phyloP scores from a whole-genome alignment of 2,113 vertebrate genomes.

The Oncorhynchus gorbuscha region DNA sequence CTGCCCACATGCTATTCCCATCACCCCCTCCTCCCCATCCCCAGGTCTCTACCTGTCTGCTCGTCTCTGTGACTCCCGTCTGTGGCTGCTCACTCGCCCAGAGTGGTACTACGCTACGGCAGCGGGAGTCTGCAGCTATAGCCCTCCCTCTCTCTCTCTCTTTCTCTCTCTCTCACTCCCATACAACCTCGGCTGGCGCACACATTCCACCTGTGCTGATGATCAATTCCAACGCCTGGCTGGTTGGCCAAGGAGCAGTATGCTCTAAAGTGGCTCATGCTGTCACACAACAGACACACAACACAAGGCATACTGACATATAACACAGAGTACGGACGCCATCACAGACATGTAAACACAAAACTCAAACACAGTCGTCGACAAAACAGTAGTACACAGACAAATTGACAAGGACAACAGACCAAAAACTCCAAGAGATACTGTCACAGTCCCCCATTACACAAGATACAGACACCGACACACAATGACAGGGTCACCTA shows the following conservation, averaged over 20 bases:
- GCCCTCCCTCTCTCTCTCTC: conserved; percentile 58
- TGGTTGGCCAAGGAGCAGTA: conserved; percentile 34
- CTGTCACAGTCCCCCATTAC: not conserved
- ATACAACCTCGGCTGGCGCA: not conserved
- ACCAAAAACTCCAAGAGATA: conserved; percentile 7
- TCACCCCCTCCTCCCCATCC: conserved; percentile 21
- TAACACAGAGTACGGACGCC: not conserved
- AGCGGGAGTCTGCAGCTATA: conserved; percentile 71
- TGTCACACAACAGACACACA: conserved; percentile 26
- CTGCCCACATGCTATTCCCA: conserved; percentile 31
- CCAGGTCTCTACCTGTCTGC: conserved; percentile 66
- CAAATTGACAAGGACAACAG: conserved; percentile 15
- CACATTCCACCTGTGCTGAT: conserved; percentile 52
- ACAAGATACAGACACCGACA: conserved; percentile 18
- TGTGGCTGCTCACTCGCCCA: conserved; percentile 65
- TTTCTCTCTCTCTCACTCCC: conserved; percentile 43
- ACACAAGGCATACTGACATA: not conserved
- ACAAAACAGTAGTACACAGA: not conserved
- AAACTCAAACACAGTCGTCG: not conserved
- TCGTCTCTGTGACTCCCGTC: conserved; percentile 64
- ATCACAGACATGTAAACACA: not conserved
- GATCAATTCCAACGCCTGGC: conserved; percentile 63
- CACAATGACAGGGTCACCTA: conserved; percentile 35
- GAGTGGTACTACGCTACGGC: conserved; percentile 61
- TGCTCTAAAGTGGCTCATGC: conserved; percentile 20